Conservation (phyloP, 1,140 invertebrate species). For the Potamilus streckersoni region DNA sequence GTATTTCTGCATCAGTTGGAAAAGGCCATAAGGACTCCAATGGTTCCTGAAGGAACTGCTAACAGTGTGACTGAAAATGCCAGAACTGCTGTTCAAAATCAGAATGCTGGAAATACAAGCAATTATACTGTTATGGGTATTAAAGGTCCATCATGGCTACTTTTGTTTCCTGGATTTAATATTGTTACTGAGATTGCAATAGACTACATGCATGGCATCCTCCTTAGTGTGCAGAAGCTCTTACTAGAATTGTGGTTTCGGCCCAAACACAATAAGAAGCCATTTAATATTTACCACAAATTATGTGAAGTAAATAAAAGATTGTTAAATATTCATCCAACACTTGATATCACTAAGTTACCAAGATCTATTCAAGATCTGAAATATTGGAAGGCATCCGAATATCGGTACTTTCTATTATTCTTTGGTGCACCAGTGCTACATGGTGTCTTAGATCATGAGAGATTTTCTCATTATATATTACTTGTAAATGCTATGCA, state of each 20-base stretch:
- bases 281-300: constrained; percentile 10
- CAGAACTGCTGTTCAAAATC: not conserved
- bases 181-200: constrained; percentile 12
- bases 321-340: constrained; percentile 12
- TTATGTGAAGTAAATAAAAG: constrained; percentile 3
- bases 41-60: constrained; percentile 1
- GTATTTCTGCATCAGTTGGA: constrained; percentile 15
- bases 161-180: constrained; percentile 11
- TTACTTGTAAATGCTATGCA: constrained; percentile 12
- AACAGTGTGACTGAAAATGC: constrained; percentile 3
- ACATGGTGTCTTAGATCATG: not conserved
- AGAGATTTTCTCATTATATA: not conserved
- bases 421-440: constrained; percentile 10
- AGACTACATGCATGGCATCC: constrained; percentile 21
- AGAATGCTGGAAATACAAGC: not conserved
- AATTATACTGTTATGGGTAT: constrained; percentile 10
- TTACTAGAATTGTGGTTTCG: constrained; percentile 18
- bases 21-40: constrained; percentile 14
- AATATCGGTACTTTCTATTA: constrained; percentile 16
- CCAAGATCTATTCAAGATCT: constrained; percentile 19
- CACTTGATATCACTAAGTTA: constrained; percentile 8
- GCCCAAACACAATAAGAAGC: not conserved
- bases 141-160: constrained; percentile 10
- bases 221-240: constrained; percentile 6
- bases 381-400: constrained; percentile 21